Base-by-base conservation (phyloP, 2,888 invertebrate species). In the Leistus spinibarbis region DNA sequence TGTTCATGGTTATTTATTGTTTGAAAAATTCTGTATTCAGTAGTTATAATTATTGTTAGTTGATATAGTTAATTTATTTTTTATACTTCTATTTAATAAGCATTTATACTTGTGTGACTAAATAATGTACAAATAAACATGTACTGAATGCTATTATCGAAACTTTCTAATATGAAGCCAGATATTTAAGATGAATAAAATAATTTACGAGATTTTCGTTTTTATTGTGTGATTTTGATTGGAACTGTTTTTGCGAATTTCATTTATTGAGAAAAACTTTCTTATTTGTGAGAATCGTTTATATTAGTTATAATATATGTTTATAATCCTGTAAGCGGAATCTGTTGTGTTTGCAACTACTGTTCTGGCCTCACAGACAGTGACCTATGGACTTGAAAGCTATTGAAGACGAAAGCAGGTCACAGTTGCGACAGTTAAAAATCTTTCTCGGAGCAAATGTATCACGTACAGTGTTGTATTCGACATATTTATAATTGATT, bases 91-190 rank as follows among this genome's bases (percentile, higher is more conserved):
- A 65, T 24, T 66, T 73, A 72, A 22, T 22, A 19, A 60, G 60
- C 22, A 60, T 60, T 60, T 60, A 40, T 40, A 40, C 63, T 72
- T 65, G 54, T 71, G 53, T 20, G 20, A 60, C 40, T 40, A 40
- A 40, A 40, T 40, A 64, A 54, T 54, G 73, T 73, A 73, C 73
- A 73, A 73, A 73, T 67, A 73, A 73, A 73, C 27, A 17, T 73
- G 73, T 73, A 73, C 60, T 73, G 73, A 73, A 73, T 73, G 73
- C 60, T 62, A 67, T 60, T 22, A 60, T 60, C 20, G 60, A 22
- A 60, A 60, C 60, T 60, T 60, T 60, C 60, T 60, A 60, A 60
- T 60, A 60, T 19, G 13, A 60, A 60, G 22, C 20, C 60, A 60
- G 60, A 20, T 60, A 60, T 20, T 60, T 19, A 60, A 20, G 60